These are phyloP conservation scores for Chaetura pelagica DNA, from an alignment of 2,113 vertebrate species.

Conservation along the genomic window DNA sequence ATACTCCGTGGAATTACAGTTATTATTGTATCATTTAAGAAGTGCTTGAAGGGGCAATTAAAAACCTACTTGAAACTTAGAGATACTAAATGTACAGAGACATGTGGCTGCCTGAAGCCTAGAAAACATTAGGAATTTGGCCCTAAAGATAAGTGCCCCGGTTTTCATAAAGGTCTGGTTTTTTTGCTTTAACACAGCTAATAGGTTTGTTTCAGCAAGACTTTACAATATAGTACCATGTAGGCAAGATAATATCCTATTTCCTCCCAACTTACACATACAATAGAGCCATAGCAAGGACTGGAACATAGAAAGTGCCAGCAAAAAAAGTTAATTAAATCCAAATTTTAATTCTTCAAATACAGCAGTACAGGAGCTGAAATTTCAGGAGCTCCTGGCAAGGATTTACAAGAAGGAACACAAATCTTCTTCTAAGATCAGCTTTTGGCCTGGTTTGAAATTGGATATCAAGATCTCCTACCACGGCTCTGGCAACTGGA, in stretches of 20 bases:
- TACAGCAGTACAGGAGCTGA: neutral
- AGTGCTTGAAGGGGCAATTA: conserved; percentile 10
- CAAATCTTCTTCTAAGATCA: neutral
- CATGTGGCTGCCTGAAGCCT: conserved; percentile 1
- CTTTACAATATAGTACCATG: neutral
- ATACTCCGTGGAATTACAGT: neutral
- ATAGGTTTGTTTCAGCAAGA: neutral
- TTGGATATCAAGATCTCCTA: neutral
- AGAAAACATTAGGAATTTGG: neutral
- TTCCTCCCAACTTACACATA: neutral
- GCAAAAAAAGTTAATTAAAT: neutral
- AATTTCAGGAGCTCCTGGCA: neutral
- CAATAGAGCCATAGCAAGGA: neutral
- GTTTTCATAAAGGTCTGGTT: neutral
- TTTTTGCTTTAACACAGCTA: neutral
- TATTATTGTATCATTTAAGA: conserved; percentile 6
- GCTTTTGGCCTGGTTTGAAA: neutral
- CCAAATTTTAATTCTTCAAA: neutral
- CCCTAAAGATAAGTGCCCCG: neutral
- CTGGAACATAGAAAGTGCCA: neutral
- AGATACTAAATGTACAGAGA: neutral
- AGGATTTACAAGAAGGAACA: neutral
- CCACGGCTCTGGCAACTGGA: neutral
- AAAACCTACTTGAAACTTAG: conserved; percentile 8
- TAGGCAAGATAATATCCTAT: neutral